Evolutionary conservation across 1,140 invertebrate genomes (phyloP).

Genomic region (Drosophila melanica): DNA sequence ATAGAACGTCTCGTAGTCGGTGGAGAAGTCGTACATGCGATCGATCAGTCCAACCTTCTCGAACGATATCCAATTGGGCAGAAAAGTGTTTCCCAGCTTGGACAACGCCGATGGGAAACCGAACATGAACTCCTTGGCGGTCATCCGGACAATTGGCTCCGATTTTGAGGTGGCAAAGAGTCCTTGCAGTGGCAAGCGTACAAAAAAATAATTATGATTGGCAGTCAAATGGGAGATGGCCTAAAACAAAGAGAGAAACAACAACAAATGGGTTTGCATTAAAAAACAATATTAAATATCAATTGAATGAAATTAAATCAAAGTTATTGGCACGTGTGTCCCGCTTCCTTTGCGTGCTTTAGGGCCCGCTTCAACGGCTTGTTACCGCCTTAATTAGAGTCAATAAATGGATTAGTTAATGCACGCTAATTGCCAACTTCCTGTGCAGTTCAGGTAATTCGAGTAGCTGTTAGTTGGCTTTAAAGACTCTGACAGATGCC

Average conservation of each 20-base stretch:
- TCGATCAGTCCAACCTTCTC: slow-evolving; percentile 93
- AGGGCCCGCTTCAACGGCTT: slow-evolving; percentile 16
- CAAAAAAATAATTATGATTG: slow-evolving; percentile 86
- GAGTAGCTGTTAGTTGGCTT: slow-evolving; percentile 5
- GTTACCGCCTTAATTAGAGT: slow-evolving; percentile 31
- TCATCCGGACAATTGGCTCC: slow-evolving; percentile 89
- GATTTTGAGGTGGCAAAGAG: slow-evolving; percentile 88
- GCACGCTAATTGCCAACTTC: slow-evolving; percentile 50
- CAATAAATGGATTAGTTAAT: slow-evolving; percentile 49
- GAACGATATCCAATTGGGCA: slow-evolving; percentile 92
- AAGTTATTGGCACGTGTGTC: background rate
- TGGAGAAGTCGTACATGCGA: slow-evolving; percentile 93
- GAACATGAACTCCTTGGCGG: slow-evolving; percentile 93
- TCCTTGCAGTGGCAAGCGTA: slow-evolving; percentile 88
- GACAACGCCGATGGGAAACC: slow-evolving; percentile 90
- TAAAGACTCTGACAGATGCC: slow-evolving; percentile 15
- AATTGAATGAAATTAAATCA: too few species aligned
- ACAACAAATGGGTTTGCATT: background rate
- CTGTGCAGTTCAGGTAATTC: slow-evolving; percentile 23
- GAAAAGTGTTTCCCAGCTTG: slow-evolving; percentile 89
- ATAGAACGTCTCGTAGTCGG: slow-evolving; percentile 91
- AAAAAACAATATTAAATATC: too few species aligned
- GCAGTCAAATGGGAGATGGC: slow-evolving; percentile 91
- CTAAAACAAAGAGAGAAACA: slow-evolving; percentile 84
- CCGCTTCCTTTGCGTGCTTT: background rate